Conservation (phyloP, 92 coral and sea anemone species). For the Paragorgia papillata region DNA sequence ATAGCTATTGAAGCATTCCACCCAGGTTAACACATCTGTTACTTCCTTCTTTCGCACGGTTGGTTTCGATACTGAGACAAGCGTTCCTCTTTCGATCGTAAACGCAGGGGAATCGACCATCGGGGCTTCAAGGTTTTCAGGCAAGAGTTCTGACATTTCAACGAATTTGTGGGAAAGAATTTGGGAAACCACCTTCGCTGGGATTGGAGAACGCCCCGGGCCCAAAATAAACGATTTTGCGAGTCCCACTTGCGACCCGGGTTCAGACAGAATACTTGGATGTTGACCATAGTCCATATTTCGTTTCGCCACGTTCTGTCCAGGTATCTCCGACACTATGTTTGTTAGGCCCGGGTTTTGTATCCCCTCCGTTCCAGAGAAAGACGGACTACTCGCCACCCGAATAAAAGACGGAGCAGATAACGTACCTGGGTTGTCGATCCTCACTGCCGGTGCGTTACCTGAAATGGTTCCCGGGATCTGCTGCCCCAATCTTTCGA, state of each 20-base stretch:
- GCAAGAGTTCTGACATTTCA: too few species aligned
- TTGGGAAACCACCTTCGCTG: not conserved
- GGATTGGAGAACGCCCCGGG: constrained; percentile 25
- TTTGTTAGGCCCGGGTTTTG: too few species aligned
- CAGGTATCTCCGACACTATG: too few species aligned
- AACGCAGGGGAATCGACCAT: not conserved
- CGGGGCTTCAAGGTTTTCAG: constrained; percentile 10
- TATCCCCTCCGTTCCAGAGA: too few species aligned
- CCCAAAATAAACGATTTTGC: constrained; percentile 8
- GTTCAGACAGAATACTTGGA: too few species aligned
- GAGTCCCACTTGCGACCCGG: too few species aligned
- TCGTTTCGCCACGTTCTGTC: too few species aligned
- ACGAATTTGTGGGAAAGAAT: not conserved
- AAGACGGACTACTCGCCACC: not conserved
- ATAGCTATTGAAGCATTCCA: constrained; percentile 25
- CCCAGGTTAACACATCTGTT: constrained; percentile 8
- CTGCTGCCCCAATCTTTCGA: too few species aligned
- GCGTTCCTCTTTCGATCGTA: not conserved
- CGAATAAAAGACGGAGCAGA: not conserved
- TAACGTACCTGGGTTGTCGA: not conserved
- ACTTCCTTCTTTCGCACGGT: not conserved
- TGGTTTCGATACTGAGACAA: not conserved
- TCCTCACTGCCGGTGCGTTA: too few species aligned
- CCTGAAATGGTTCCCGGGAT: too few species aligned
- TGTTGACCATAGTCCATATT: too few species aligned